Evolutionary conservation across 35 echinoderm and acorn worm genomes (phyloP).

Genomic region (Heliocidaris tuberculata): DNA sequence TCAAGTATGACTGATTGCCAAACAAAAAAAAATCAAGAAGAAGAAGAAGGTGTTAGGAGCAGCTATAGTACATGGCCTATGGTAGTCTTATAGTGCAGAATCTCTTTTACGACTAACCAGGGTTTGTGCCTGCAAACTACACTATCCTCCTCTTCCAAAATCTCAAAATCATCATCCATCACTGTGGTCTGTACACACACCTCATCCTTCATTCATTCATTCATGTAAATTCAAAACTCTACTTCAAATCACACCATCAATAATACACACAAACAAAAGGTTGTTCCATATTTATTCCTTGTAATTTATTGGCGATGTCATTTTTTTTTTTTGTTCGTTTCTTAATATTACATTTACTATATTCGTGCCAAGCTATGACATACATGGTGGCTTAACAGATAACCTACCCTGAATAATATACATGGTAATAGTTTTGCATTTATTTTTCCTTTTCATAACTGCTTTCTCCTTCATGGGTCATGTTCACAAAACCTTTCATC

Average conservation of each 20-base stretch:
- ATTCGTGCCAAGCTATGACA: slow-evolving; percentile 36
- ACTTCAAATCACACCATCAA: neutral
- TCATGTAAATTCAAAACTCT: neutral
- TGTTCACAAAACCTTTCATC: neutral
- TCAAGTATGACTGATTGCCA: too few relatives aligned
- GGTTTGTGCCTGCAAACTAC: too few relatives aligned
- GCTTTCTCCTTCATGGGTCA: neutral
- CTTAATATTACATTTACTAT: slow-evolving; percentile 32
- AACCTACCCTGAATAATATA: slow-evolving; percentile 34
- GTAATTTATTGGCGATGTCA: slow-evolving; percentile 44
- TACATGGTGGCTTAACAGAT: slow-evolving; percentile 5
- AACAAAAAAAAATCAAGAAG: too few relatives aligned
- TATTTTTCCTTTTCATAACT: neutral
- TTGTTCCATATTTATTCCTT: slow-evolving; percentile 25
- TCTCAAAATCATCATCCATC: neutral
- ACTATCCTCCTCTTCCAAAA: neutral
- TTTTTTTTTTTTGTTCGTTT: neutral
- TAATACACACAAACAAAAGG: neutral
- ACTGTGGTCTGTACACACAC: too few relatives aligned
- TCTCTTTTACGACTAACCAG: too few relatives aligned
- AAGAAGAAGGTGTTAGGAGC: too few relatives aligned
- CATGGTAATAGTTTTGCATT: slow-evolving; percentile 26
- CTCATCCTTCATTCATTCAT: too few relatives aligned
- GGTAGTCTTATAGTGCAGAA: too few relatives aligned
- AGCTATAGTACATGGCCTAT: too few relatives aligned